These are phyloP conservation scores for Batillaria attramentaria DNA, from an alignment of 1,140 invertebrate genomes.

Conservation along the genomic window DNA sequence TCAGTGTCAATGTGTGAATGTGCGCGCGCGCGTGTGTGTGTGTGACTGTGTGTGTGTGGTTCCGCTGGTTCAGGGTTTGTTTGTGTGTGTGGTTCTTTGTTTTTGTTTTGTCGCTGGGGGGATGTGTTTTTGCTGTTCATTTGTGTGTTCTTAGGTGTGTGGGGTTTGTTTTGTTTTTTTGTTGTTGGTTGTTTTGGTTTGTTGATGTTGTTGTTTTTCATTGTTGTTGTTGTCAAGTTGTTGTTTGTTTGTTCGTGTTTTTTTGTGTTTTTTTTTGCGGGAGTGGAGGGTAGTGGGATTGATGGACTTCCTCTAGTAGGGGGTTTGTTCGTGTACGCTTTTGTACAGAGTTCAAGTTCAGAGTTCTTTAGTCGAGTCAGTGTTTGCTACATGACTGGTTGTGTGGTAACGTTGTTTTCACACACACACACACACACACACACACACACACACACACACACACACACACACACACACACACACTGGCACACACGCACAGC, in stretches of 20 bases:
- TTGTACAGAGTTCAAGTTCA: too few species aligned
- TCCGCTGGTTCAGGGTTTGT: too few species aligned
- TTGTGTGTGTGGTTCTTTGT: neutral
- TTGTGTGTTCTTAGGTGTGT: neutral
- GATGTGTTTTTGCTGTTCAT: neutral
- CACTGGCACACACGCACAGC: neutral
- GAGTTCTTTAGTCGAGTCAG: too few species aligned
- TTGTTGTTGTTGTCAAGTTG: too few species aligned
- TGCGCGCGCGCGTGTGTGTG: neutral
- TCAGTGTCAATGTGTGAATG: neutral
- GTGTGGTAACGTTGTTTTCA: neutral
- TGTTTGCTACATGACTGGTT: neutral
- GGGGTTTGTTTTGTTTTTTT: too few species aligned
- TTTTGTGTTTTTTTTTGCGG: too few species aligned
- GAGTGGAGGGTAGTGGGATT: too few species aligned
- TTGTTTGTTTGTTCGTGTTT: too few species aligned
- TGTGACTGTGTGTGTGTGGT: neutral
- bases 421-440: neutral
- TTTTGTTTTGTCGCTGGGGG: neutral
- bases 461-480: neutral
- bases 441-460: conserved; percentile 6
- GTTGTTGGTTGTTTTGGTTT: too few species aligned
- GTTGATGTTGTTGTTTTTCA: too few species aligned
- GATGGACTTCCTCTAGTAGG: too few species aligned
- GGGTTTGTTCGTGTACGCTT: too few species aligned